Base-by-base conservation (phyloP, 2,797 vertebrate genomes). In the Choloepus didactylus region DNA sequence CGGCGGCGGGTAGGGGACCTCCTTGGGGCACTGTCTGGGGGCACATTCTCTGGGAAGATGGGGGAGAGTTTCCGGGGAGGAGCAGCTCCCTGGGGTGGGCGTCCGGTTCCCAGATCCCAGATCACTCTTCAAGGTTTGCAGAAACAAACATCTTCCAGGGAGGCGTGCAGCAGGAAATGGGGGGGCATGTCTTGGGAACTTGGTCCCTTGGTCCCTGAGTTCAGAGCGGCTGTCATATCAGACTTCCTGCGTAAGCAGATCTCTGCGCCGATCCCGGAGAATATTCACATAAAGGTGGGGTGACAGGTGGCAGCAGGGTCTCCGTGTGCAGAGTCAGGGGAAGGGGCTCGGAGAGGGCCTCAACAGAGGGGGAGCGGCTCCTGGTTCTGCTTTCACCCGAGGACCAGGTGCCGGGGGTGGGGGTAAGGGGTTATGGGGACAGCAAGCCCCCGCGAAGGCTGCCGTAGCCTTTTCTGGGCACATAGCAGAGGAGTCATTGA, bases 221-320 rank as follows among this genome's bases (percentile, higher is more conserved):
- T 46, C 11, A 0, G 49, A 95, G 0, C n/a, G 0, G 1, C 70
- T 41, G 12, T 44, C 44, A 23, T n/a, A 21, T 9, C 54, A 49
- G 96, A 91, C 86, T 93, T 97, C 79, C 18, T 82, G 75, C 87
- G 51, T 89, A 77, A 86, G 41, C 12, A 54, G 49, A 25, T 97
- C 69, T 95, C 51, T 92, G 96, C 85, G 59, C 49, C 89, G 46
- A 51, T 81, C 38, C 95, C 66, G 6, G 79, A 87, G 2, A 1
- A 19, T 88, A 12, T 35, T 62, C 29, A 35, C 59, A 38, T n/a
- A 49, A 23, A 86, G 21, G 46, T 4, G 29, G 89, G 87, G 87
- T 0, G 41, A 67, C 85, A 25, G 5, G 46, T 76, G 96, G 95
- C 91, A 3, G 18, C 6, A 83, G 0, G 5, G 64, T 69, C 93